These are phyloP conservation scores for Contarinia nasturtii DNA, from an alignment of 1,140 invertebrate species.

Conservation along the genomic window DNA sequence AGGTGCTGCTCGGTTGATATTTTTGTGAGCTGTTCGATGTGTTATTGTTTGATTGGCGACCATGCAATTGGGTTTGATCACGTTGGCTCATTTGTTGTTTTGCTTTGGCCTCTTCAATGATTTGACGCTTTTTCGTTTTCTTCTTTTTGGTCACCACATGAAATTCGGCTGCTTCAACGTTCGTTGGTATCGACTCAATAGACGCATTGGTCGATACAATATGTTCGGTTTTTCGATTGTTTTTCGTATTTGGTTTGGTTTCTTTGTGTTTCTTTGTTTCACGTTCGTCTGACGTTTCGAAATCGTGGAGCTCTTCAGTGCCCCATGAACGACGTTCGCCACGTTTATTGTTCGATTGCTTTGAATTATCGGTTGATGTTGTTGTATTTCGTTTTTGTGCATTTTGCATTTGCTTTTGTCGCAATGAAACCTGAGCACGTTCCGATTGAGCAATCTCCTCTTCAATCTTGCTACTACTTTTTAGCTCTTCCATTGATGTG, in stretches of 20 bases:
- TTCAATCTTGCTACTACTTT: slow-evolving; percentile 22
- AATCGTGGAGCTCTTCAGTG: slow-evolving; percentile 28
- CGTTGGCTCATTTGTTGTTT: slow-evolving; percentile 4
- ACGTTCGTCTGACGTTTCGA: slow-evolving; percentile 4
- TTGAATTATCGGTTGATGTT: slow-evolving; percentile 10
- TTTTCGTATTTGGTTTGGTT: slow-evolving; percentile 2
- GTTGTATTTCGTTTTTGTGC: slow-evolving; percentile 6
- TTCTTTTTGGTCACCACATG: slow-evolving; percentile 49
- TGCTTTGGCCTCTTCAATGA: slow-evolving; percentile 14
- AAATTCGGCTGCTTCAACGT: slow-evolving; percentile 34
- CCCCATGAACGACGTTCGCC: slow-evolving; percentile 40
- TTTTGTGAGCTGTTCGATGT: slow-evolving; percentile 3
- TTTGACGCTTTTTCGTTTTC: slow-evolving; percentile 42
- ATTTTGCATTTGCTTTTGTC: slow-evolving; percentile 3
- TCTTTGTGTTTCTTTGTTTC: slow-evolving; percentile 4
- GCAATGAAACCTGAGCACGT: slow-evolving; percentile 15
- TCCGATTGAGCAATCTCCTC: slow-evolving; percentile 21
- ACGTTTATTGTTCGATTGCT: slow-evolving; percentile 5
- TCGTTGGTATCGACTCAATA: slow-evolving; percentile 2
- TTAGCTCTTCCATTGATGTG: slow-evolving; percentile 44
- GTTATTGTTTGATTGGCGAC: not conserved
- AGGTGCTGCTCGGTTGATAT: slow-evolving; percentile 14
- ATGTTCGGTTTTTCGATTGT: not conserved
- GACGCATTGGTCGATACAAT: not conserved
- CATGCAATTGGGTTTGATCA: slow-evolving; percentile 1